These are phyloP conservation scores for Hartigia nigra DNA, from an alignment of 2,888 invertebrate species.

Conservation along the genomic window DNA sequence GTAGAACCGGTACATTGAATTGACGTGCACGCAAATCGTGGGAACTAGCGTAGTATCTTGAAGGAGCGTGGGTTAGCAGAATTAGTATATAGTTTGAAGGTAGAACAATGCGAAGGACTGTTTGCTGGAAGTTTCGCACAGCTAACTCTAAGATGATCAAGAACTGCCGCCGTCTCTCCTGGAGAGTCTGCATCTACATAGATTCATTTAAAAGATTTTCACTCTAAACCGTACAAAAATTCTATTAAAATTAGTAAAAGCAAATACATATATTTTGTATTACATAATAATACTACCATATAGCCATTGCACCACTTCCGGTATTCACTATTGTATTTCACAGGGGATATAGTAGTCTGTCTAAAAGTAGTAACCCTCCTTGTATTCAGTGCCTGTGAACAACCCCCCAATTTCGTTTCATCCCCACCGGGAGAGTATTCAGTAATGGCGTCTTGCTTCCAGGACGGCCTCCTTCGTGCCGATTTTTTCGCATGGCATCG, in stretches of 20 bases:
- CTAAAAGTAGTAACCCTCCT: neutral
- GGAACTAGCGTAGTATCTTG: conserved; percentile 60
- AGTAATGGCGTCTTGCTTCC: neutral
- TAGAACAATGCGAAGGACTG: conserved; percentile 61
- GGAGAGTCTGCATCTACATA: neutral
- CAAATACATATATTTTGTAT: neutral
- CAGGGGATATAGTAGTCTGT: neutral
- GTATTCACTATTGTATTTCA: neutral
- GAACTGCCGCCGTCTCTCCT: neutral
- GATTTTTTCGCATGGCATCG: conserved; percentile 29
- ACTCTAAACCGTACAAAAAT: too few species aligned
- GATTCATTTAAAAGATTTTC: neutral
- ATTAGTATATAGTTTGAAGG: conserved; percentile 59
- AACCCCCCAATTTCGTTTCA: neutral
- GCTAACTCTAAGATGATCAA: neutral
- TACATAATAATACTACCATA: neutral
- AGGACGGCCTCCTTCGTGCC: conserved; percentile 11
- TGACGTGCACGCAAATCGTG: conserved; percentile 58
- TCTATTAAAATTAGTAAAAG: too few species aligned
- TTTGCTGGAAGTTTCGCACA: conserved; percentile 39
- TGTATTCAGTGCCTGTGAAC: neutral
- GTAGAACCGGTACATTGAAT: conserved; percentile 46
- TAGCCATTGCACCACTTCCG: neutral
- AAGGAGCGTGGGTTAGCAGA: conserved; percentile 51
- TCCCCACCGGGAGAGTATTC: neutral